phyloP scores from a whole-genome alignment of 2,888 invertebrate genomes.

The Lepidocyrtinus sp. region DNA sequence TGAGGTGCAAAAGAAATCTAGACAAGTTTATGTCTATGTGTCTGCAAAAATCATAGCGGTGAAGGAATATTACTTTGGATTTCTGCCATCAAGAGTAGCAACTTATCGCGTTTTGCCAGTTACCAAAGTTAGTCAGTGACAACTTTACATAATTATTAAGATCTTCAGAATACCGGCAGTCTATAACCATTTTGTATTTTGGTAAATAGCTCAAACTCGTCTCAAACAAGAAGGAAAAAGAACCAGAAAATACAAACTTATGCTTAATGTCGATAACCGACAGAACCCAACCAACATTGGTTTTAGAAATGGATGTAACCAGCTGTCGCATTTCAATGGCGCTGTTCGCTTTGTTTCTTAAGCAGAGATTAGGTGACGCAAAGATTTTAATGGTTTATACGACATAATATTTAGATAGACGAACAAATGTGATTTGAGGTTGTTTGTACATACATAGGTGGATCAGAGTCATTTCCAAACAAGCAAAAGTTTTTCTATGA shows the following conservation, averaged over 20 bases:
- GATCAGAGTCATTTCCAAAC: constrained; percentile 75
- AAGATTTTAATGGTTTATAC: too few species aligned
- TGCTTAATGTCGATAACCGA: constrained; percentile 62
- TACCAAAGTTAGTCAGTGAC: constrained; percentile 60
- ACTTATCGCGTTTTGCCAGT: constrained; percentile 66
- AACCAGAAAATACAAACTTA: neutral
- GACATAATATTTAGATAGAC: too few species aligned
- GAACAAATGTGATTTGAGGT: neutral
- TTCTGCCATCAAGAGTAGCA: constrained; percentile 65
- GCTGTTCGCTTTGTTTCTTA: constrained; percentile 73
- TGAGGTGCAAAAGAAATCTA: constrained; percentile 56
- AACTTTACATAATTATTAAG: neutral
- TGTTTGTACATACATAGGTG: constrained; percentile 66
- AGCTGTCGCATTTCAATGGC: constrained; percentile 74
- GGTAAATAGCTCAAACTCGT: constrained; percentile 61
- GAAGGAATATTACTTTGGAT: constrained; percentile 66
- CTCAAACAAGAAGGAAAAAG: constrained; percentile 24
- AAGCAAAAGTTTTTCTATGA: constrained; percentile 73
- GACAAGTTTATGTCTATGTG: constrained; percentile 65
- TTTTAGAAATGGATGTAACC: constrained; percentile 70
- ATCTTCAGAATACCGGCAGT: too few species aligned
- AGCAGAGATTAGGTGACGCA: constrained; percentile 74
- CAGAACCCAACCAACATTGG: constrained; percentile 61
- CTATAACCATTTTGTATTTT: constrained; percentile 23
- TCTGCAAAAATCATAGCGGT: constrained; percentile 62